Conservation (phyloP, 1,140 invertebrate genomes). For the Psix sp. region DNA sequence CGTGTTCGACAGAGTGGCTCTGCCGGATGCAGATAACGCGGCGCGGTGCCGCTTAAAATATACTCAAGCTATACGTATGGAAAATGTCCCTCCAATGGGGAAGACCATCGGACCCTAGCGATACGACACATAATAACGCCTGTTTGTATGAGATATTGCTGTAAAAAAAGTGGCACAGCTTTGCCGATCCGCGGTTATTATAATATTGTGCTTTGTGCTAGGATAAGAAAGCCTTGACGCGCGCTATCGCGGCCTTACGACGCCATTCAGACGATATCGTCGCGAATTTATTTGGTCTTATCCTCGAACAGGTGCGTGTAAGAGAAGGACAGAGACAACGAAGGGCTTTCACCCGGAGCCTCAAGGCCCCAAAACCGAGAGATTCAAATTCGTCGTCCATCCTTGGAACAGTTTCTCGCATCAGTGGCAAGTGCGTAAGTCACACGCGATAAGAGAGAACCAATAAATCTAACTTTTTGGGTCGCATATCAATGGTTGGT, state of each 20-base stretch:
- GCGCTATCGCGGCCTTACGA: slow-evolving; percentile 34
- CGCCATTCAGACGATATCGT: slow-evolving; percentile 28
- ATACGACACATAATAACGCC: slow-evolving; percentile 71
- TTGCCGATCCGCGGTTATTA: slow-evolving; percentile 53
- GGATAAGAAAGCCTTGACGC: slow-evolving; percentile 30
- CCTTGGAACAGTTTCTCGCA: background rate
- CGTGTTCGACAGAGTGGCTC: slow-evolving; percentile 69
- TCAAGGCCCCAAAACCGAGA: slow-evolving; percentile 17
- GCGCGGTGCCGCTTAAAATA: slow-evolving; percentile 42
- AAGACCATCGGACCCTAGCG: slow-evolving; percentile 71
- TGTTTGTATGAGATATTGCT: slow-evolving; percentile 70
- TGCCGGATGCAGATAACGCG: slow-evolving; percentile 76
- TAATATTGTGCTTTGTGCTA: slow-evolving; percentile 49
- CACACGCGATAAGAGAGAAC: background rate
- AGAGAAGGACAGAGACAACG: background rate
- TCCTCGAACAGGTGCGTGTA: no score
- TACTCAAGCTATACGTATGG: slow-evolving; percentile 29
- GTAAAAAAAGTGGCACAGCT: slow-evolving; percentile 65
- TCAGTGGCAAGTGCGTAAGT: background rate
- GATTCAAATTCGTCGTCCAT: no score
- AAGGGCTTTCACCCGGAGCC: slow-evolving; percentile 10
- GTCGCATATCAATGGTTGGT: slow-evolving; percentile 32
- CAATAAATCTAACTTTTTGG: slow-evolving; percentile 42
- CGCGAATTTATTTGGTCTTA: no score
- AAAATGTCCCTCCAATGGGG: slow-evolving; percentile 73